phyloP scores from a whole-genome alignment of 2,113 vertebrate species.

The Siniperca chuatsi region DNA sequence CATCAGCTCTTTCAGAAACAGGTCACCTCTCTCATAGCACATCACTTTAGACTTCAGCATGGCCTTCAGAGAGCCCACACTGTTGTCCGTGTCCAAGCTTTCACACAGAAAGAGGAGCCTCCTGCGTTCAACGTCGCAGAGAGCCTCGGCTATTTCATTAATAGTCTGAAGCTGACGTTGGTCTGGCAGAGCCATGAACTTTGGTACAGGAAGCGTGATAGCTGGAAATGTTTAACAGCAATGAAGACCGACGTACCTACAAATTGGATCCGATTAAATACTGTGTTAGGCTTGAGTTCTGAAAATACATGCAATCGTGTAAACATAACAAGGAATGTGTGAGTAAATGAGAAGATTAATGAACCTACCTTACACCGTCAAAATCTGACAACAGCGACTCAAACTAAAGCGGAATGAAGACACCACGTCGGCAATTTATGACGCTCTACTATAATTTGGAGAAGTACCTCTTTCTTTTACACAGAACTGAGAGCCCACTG shows the following conservation, averaged over 20 bases:
- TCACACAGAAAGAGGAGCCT: slow-evolving; percentile 75
- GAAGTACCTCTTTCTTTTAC: neutral
- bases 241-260: neutral
- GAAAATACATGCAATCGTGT: too few relatives aligned
- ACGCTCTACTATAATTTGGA: neutral
- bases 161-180: slow-evolving; percentile 46
- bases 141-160: slow-evolving; percentile 63
- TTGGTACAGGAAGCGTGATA: neutral
- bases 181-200: slow-evolving; percentile 40
- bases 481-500: too few relatives aligned
- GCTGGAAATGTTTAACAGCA: neutral
- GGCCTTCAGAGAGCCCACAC: slow-evolving; percentile 36
- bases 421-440: neutral
- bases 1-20: slow-evolving; percentile 85
- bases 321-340: neutral
- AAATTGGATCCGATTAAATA: neutral
- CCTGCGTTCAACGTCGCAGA: slow-evolving; percentile 69
- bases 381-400: neutral
- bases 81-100: slow-evolving; percentile 31
- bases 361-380: neutral
- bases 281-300: neutral
- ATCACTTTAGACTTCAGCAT: slow-evolving; percentile 48
- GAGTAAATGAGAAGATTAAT: neutral
- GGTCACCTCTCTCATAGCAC: neutral
- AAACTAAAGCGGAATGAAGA: neutral